A percentile compares a stretch with the other conserved stretches of the same genome.
Conservation (phyloP, 2,797 vertebrate genomes). For the Graptemys geographica region DNA sequence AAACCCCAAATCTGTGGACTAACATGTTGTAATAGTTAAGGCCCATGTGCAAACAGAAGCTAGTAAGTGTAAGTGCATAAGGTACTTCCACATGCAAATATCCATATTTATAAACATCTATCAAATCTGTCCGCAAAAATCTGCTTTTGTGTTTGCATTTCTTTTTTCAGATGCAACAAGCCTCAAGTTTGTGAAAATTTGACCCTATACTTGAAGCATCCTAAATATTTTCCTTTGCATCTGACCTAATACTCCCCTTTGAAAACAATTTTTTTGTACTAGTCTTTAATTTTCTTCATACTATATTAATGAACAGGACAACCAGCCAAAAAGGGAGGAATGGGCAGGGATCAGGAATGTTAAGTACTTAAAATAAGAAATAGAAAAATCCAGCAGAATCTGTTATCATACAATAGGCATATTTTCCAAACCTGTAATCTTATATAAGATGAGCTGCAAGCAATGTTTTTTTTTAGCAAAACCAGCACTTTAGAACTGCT, state of each 20-base stretch:
- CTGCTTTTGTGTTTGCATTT: background rate
- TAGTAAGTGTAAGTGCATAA: background rate
- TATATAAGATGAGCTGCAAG: conserved; percentile 43
- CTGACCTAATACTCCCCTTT: too few relatives aligned
- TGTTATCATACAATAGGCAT: conserved; percentile 2
- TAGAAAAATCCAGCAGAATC: conserved; percentile 5
- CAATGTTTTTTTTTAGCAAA: conserved; percentile 31
- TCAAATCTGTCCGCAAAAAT: background rate
- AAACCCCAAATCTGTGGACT: background rate
- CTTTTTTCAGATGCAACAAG: background rate
- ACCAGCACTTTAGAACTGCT: conserved; percentile 24
- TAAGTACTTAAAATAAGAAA: conserved; percentile 9
- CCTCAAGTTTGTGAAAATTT: background rate
- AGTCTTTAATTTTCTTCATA: background rate
- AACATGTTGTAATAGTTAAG: background rate
- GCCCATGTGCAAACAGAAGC: background rate
- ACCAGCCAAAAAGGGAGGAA: background rate
- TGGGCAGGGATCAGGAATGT: background rate
- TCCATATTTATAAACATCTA: background rate
- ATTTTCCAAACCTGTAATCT: conserved; percentile 35
- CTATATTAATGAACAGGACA: background rate
- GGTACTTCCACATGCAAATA: background rate
- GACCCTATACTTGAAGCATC: background rate
- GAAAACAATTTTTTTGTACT: background rate
- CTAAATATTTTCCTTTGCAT: background rate